Conservation (phyloP, 35 echinoderm and acorn worm genomes). For the Heliocidaris tuberculata region DNA sequence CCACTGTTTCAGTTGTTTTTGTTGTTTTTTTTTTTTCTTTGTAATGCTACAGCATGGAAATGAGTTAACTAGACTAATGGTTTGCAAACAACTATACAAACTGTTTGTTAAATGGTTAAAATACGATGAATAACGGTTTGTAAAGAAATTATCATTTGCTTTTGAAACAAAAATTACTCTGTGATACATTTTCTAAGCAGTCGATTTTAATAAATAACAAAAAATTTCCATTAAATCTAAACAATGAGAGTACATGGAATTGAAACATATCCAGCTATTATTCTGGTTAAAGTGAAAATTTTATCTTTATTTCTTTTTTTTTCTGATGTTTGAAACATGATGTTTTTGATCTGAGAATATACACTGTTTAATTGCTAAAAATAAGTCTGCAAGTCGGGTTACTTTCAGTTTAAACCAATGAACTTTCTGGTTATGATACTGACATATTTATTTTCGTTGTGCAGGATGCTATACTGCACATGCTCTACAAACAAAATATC, state of each 20-base stretch:
- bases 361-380: not conserved
- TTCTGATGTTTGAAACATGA: not conserved
- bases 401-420: not conserved
- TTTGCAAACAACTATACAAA: not conserved
- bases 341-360: not conserved
- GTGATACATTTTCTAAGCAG: not conserved
- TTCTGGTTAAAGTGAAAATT: not conserved
- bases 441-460: not conserved
- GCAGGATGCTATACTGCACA: not conserved
- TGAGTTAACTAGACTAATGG: not conserved
- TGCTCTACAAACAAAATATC: not conserved
- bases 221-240: not conserved
- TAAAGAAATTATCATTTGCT: not conserved
- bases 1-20: not conserved
- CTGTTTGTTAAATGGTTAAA: not conserved
- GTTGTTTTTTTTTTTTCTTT: not conserved
- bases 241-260: not conserved
- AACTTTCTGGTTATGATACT: not conserved
- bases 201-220: not conserved
- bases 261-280: not conserved
- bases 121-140: not conserved
- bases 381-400: not conserved
- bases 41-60: not conserved
- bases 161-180: not conserved
- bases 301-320: not conserved